A percentile compares a stretch with the other conserved stretches of the same genome.
phyloP scores from a whole-genome alignment of 92 coral and sea anemone species.

The Heliopora coerulea region DNA sequence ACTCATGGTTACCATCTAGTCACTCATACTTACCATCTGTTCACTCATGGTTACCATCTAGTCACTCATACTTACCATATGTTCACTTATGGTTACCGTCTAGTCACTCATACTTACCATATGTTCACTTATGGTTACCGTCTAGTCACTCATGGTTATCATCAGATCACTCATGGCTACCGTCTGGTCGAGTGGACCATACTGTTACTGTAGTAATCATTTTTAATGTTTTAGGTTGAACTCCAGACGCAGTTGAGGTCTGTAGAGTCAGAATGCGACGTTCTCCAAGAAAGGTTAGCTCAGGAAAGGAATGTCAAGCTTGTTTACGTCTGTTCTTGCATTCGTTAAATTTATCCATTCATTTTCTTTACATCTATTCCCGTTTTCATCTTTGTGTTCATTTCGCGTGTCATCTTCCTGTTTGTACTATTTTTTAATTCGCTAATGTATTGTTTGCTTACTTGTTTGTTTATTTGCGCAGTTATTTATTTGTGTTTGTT shows the following conservation, averaged over 20 bases:
- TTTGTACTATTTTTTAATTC: neutral
- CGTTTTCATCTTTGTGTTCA: neutral
- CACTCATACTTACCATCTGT: too few species aligned
- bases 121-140: too few species aligned
- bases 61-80: too few species aligned
- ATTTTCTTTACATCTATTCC: neutral
- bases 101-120: too few species aligned
- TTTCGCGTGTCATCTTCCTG: neutral
- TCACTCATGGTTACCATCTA: too few species aligned
- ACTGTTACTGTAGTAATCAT: too few species aligned
- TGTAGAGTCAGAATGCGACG: slow-evolving; percentile 21
- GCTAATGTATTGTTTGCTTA: neutral
- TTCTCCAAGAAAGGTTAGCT: slow-evolving; percentile 23
- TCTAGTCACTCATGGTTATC: too few species aligned
- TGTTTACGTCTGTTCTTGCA: neutral
- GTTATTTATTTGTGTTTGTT: neutral
- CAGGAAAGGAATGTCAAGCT: too few species aligned
- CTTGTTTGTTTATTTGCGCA: neutral
- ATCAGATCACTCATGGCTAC: too few species aligned
- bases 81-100: too few species aligned
- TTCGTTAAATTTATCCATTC: neutral
- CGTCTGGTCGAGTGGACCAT: too few species aligned
- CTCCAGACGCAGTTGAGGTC: slow-evolving; percentile 7
- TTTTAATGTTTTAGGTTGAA: slow-evolving; percentile 9
- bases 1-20: too few species aligned